These are phyloP conservation scores for Melanotus villosus DNA, from an alignment of 2,888 invertebrate genomes.

Conservation along the genomic window DNA sequence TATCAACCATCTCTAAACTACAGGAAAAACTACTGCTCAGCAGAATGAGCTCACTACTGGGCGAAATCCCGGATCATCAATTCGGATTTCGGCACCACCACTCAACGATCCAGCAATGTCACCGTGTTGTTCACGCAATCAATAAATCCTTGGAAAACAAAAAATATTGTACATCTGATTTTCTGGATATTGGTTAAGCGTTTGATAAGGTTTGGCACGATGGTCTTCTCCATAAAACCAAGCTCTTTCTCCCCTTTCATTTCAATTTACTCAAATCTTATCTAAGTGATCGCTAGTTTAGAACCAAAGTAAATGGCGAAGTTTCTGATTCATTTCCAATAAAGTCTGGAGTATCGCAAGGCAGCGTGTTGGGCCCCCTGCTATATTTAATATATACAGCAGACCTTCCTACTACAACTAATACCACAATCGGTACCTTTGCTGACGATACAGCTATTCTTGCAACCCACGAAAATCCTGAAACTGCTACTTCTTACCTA, in stretches of 20 bases:
- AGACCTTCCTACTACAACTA: neutral
- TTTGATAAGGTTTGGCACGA: too few relatives aligned
- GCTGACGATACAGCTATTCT: neutral
- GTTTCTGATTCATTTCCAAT: neutral
- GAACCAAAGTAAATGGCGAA: too few relatives aligned
- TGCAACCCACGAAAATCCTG: neutral
- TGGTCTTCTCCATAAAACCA: neutral
- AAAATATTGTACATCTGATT: neutral
- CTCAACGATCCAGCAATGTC: too few relatives aligned
- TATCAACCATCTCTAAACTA: conserved; percentile 2
- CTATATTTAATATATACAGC: too few relatives aligned
- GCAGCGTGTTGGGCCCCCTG: neutral
- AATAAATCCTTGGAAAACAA: too few relatives aligned
- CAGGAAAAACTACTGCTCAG: neutral
- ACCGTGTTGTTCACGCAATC: too few relatives aligned
- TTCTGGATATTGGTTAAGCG: neutral
- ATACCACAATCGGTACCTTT: neutral
- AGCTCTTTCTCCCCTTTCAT: neutral
- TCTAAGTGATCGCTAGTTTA: too few relatives aligned
- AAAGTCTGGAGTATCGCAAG: neutral
- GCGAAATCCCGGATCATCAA: neutral
- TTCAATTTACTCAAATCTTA: neutral
- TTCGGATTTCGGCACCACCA: too few relatives aligned
- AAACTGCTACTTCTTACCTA: neutral
- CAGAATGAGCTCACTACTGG: neutral